Evolutionary conservation across 2,888 invertebrate genomes (phyloP), one percentile per base, ranked within the genome.

Genomic region (Drosophila borealis): DNA sequence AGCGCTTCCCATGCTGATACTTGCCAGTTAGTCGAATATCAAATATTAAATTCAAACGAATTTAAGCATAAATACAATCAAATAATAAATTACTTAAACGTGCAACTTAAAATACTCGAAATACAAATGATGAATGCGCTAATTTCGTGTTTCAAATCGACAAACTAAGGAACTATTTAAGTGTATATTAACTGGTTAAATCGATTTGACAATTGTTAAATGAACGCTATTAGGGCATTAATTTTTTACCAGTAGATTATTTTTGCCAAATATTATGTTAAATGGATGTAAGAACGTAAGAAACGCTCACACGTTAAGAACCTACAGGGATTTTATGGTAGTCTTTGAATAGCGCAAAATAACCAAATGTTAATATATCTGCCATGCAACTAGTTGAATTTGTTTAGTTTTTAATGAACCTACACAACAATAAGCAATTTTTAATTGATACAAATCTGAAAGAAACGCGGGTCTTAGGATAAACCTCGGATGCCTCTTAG

Each of bases 251-350:
- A 34, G 34, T n/a, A 44, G 34, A 49, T 57, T 45, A 19, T 49
- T 49, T 62, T 56, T 44, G 68, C 57, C 57, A 42, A 46, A 36
- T 41, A 51, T 56, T 49, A 39, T 55, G 44, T 55, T 54, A 51
- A 14, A 57, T n/a, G 41, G 46, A 66, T 21, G 39, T 46, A 29
- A 39, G 37, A 61, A 70, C 19, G 49, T 46, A 44, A 39, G 37
- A 60, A 45, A 49, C 48, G 45, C 62, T 56, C 72, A 78, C 45
- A 72, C 78, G 80, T 77, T 75, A 81, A 81, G 79, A 84, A 86
- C 86, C 88, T 91, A 91, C 91, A 91, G 91, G 91, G 91, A 91
- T 91, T 91, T 91, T 91, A 90, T 78, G 84, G 91, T 91, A 91
- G 90, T 76, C 74, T 80, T 81, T 64, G 65, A 86, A 82, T 78